phyloP scores from a whole-genome alignment of 2,888 invertebrate species.

The Diplolepis rosae region DNA sequence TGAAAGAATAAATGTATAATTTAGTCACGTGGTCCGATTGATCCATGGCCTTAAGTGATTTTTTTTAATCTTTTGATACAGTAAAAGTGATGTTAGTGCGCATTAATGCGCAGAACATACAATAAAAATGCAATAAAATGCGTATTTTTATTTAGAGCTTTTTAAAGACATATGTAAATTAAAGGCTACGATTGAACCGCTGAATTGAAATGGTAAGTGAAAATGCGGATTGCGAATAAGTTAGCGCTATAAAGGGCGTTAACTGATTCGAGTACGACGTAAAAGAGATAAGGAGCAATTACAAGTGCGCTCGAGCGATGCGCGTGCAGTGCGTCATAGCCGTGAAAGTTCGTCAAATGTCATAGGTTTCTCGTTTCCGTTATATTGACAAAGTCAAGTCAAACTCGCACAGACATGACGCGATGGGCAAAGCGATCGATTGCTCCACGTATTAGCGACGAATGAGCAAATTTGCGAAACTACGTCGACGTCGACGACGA shows the following conservation, averaged over 20 bases:
- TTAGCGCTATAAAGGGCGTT: background rate
- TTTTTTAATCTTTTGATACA: too few species aligned
- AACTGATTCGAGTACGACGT: background rate
- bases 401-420: constrained; percentile 23
- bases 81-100: too few species aligned
- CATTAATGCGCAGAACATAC: too few species aligned
- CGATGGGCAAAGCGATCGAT: constrained; percentile 21
- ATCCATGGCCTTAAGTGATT: too few species aligned
- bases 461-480: constrained; percentile 20
- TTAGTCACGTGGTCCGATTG: too few species aligned
- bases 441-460: constrained; percentile 4
- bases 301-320: constrained; percentile 29
- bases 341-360: constrained; percentile 27
- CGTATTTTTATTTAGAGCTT: too few species aligned
- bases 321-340: constrained; percentile 31
- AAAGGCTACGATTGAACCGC: too few species aligned
- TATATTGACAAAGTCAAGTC: constrained; percentile 20
- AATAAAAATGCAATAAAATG: too few species aligned
- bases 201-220: background rate
- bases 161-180: too few species aligned
- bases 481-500: constrained; percentile 18
- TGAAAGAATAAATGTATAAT: too few species aligned
- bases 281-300: constrained; percentile 29
- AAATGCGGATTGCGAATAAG: background rate
- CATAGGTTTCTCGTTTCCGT: constrained; percentile 20